These are phyloP conservation scores for Amiota minor DNA, from an alignment of 2,888 invertebrate genomes.

Conservation along the genomic window DNA sequence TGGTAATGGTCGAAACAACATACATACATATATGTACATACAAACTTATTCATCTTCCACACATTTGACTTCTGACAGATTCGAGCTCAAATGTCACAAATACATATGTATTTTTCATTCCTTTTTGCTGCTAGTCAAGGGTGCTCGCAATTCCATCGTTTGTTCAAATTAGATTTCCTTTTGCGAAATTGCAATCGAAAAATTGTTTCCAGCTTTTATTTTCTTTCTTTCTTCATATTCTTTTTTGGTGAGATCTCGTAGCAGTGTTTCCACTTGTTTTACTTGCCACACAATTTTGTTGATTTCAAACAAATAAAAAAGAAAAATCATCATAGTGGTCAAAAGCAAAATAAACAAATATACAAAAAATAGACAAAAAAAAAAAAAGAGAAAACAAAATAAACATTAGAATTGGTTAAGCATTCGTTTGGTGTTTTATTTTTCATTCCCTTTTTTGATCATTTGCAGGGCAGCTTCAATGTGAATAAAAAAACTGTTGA, in stretches of 20 bases:
- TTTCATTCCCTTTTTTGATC: too few relatives aligned
- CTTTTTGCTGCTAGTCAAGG: background rate
- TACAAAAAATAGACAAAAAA: too few relatives aligned
- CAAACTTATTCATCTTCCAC: background rate
- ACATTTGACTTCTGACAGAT: background rate
- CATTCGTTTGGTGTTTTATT: too few relatives aligned
- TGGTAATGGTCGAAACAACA: too few relatives aligned
- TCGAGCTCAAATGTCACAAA: background rate
- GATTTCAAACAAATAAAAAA: too few relatives aligned
- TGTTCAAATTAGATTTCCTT: conserved; percentile 55
- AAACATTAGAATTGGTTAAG: too few relatives aligned
- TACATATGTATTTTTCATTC: background rate
- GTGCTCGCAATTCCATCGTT: background rate
- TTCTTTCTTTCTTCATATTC: too few relatives aligned
- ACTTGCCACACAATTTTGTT: background rate
- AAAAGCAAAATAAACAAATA: too few relatives aligned
- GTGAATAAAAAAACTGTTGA: too few relatives aligned
- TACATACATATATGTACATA: background rate
- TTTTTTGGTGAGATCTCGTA: conserved; percentile 20
- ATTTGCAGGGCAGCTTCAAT: too few relatives aligned
- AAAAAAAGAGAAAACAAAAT: too few relatives aligned
- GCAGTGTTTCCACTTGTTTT: background rate
- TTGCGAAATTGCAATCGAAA: conserved; percentile 56
- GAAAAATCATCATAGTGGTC: too few relatives aligned
- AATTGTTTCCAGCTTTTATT: conserved; percentile 20